A percentile compares a stretch with the other conserved stretches of the same genome.
phyloP scores from a whole-genome alignment of 2,113 vertebrate species.

The Falcunculus frontatus region DNA sequence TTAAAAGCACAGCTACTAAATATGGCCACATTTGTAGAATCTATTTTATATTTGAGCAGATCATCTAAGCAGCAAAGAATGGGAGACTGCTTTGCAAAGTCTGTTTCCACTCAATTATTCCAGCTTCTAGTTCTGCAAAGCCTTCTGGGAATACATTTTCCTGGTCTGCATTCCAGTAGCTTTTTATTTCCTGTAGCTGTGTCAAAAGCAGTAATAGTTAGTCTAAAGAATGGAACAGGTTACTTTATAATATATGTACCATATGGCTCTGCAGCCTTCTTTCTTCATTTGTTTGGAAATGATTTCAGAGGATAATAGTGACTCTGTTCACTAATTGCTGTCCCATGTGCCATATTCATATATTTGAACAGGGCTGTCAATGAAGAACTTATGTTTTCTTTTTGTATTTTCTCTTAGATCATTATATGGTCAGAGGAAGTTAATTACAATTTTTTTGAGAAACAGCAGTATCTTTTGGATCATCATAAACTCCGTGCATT shows the following conservation, averaged over 20 bases:
- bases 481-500: background rate
- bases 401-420: background rate
- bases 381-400: background rate
- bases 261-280: conserved; percentile 49
- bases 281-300: conserved; percentile 48
- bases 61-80: conserved; percentile 42
- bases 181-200: conserved; percentile 75
- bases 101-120: conserved; percentile 76
- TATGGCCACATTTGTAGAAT: conserved; percentile 28
- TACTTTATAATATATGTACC: conserved; percentile 66
- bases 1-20: conserved; percentile 24
- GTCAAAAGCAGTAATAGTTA: conserved; percentile 71
- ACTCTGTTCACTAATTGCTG: conserved; percentile 37
- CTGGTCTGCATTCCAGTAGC: conserved; percentile 74
- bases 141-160: conserved; percentile 73
- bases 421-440: background rate
- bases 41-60: conserved; percentile 48
- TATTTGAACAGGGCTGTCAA: background rate
- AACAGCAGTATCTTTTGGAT: background rate
- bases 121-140: conserved; percentile 71
- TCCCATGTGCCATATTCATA: background rate
- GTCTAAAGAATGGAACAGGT: conserved; percentile 65
- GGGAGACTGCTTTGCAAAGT: conserved; percentile 63
- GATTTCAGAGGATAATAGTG: conserved; percentile 28
- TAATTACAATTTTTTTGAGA: conserved; percentile 22